These are phyloP conservation scores for Tridacna gigas DNA, from an alignment of 2,888 invertebrate genomes.

Conservation along the genomic window DNA sequence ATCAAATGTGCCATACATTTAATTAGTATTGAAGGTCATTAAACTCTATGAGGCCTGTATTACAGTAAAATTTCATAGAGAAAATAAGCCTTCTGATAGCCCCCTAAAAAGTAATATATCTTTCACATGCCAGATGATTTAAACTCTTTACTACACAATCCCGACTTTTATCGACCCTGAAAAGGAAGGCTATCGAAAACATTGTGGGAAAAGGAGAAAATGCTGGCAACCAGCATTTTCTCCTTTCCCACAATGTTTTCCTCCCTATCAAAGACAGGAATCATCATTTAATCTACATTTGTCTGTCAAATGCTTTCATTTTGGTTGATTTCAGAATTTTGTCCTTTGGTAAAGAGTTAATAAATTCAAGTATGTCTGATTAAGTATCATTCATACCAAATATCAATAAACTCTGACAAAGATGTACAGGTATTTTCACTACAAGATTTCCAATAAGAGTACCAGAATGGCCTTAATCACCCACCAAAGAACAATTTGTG, in stretches of 20 bases:
- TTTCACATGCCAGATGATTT: neutral
- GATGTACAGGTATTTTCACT: too few species aligned
- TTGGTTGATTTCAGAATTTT: too few species aligned
- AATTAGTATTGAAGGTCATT: too few species aligned
- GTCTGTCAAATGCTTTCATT: neutral
- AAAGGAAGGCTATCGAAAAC: neutral
- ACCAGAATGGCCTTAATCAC: too few species aligned
- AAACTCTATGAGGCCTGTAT: too few species aligned
- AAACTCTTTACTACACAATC: neutral
- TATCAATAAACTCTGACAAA: too few species aligned
- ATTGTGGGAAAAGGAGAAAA: slow-evolving; percentile 12
- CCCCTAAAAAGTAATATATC: neutral
- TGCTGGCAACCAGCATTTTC: neutral
- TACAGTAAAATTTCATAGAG: neutral
- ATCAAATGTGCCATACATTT: neutral
- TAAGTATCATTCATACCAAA: too few species aligned
- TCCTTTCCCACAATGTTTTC: neutral
- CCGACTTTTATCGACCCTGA: neutral
- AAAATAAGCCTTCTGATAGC: neutral
- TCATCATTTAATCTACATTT: neutral
- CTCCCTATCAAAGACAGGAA: neutral
- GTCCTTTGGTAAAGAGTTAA: too few species aligned
- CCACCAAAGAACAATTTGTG: too few species aligned
- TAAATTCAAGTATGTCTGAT: too few species aligned
- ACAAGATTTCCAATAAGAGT: too few species aligned